phyloP scores from a whole-genome alignment of 2,888 invertebrate species.

The Hirudinaria manillensis region DNA sequence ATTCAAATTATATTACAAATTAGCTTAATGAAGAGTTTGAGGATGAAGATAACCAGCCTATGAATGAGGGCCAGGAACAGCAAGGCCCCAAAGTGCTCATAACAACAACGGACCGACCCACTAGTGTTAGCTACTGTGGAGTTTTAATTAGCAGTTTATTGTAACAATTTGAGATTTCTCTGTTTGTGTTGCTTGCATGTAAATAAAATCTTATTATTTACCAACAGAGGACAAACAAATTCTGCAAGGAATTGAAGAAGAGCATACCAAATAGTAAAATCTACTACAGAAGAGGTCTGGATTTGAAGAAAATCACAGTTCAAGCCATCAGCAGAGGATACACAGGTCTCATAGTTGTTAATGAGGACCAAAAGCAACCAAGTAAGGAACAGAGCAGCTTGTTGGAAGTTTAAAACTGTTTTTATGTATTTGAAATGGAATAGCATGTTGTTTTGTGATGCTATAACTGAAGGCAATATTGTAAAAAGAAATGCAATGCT shows the following conservation, averaged over 20 bases:
- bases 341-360: conserved; percentile 59
- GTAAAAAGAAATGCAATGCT: not conserved
- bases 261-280: conserved; percentile 87
- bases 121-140: conserved; percentile 55
- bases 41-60: not conserved
- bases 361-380: conserved; percentile 85
- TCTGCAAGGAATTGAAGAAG: conserved; percentile 81
- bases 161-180: not conserved
- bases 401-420: not conserved
- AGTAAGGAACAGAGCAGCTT: conserved; percentile 54
- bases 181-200: not conserved
- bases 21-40: conserved; percentile 1
- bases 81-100: conserved; percentile 78
- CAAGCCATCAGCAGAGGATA: conserved; percentile 68
- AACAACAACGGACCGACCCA: conserved; percentile 86
- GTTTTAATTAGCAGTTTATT: not conserved
- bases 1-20: not conserved
- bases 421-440: not conserved
- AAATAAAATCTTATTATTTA: not conserved
- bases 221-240: conserved; percentile 73
- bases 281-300: conserved; percentile 77
- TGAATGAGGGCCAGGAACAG: not conserved
- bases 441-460: conserved; percentile 1
- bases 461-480: not conserved
- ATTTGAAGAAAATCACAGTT: conserved; percentile 84